Base-by-base conservation (phyloP, 2,797 vertebrate species). In the Sciurus carolinensis region DNA sequence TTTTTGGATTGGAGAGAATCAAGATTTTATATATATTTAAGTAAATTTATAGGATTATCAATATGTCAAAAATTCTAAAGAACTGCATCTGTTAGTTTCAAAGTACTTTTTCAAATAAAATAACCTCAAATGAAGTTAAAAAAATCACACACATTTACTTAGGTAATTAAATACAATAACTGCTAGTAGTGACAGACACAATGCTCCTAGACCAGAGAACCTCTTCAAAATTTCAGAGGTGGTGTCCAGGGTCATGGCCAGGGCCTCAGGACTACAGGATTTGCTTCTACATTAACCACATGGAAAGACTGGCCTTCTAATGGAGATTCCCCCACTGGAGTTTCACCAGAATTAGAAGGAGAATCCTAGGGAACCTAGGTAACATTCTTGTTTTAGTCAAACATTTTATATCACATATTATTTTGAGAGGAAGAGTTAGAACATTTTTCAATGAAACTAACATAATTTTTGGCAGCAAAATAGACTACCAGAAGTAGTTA, bases 21-120 rank as follows among this genome's bases (percentile, higher is more conserved):
- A 18, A 59, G 11, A 76, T 71, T 88, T 71, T 50, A 80, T 36
- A 67, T 3, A 59, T 20, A 66, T 36, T 66, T 17, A 75, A 90
- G 71, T 28, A 57, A 90, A 76, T 93, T 28, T 81, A 94, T 66
- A 95, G 33, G 42, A 91, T 47, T 52, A 85, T n/a, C 73, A 87
- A 66, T 83, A 88, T 12, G 24, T 80, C 24, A 95, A 66, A 86
- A 73, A 66, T 24, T 76, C 26, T 57, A 24, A 84, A 87, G 44
- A 87, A 44, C 4, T 85, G 3, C 14, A 33, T 73, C 12, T 62
- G 57, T 36, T 72, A 95, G 42, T 28, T 67, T 85, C 54, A 82
- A 90, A 2, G 22, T 72, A 77, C n/a, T 67, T 54, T 84, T 39
- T 30, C 4, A 39, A 39, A n/a, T 39, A 88, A 33, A 86, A 42